Percentiles rank a stretch among this genome's conserved stretches.
These are phyloP conservation scores for Rhegmatorhina hoffmannsi DNA, from an alignment of 2,113 vertebrate species.

Conservation along the genomic window DNA sequence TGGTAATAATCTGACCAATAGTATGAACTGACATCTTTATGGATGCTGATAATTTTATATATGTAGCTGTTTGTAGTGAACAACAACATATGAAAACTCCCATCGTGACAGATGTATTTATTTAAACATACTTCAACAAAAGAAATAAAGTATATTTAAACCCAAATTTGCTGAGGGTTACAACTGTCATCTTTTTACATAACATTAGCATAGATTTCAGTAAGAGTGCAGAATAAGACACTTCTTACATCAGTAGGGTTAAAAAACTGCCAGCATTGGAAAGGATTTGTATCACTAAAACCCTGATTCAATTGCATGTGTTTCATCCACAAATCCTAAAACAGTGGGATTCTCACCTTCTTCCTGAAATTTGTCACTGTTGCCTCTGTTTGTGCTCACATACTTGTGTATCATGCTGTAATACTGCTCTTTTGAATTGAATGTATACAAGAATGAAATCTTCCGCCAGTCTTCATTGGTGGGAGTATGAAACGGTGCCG, in stretches of 20 bases:
- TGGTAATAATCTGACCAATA: background rate
- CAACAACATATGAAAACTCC: background rate
- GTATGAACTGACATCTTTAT: accelerated
- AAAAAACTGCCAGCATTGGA: background rate
- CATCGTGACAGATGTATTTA: background rate
- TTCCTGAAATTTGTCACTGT: accelerated
- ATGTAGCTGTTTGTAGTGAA: background rate
- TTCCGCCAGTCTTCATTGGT: slow-evolving; percentile 72
- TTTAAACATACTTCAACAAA: background rate
- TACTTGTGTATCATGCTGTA: slow-evolving; percentile 80
- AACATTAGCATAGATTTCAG: background rate
- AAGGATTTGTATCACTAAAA: background rate
- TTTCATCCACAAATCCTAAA: slow-evolving; percentile 63
- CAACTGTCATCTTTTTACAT: background rate
- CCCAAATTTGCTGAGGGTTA: background rate
- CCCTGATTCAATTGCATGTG: accelerated
- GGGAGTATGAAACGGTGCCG: slow-evolving; percentile 42
- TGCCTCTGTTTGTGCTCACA: background rate
- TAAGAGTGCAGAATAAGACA: background rate
- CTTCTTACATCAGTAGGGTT: background rate
- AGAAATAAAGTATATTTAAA: background rate
- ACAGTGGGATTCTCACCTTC: background rate
- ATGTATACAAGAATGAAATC: slow-evolving; percentile 73
- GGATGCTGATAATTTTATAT: background rate
- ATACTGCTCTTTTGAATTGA: slow-evolving; percentile 28